Percentiles rank a stretch among this genome's conserved stretches.
Evolutionary conservation across 2,113 vertebrate species (phyloP).

Genomic region (Cygnus atratus): DNA sequence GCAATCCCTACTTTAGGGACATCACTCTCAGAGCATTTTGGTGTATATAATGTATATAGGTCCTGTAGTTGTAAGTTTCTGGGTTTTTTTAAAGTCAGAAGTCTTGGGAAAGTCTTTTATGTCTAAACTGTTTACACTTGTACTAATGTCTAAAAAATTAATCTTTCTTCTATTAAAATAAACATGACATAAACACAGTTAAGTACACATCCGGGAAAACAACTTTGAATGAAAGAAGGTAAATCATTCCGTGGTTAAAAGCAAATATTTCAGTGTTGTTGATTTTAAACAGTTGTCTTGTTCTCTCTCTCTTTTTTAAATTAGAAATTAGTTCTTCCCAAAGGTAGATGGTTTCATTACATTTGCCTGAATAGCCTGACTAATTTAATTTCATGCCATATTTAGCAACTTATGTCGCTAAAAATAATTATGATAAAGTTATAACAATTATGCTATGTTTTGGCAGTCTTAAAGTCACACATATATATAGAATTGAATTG

Average conservation of each 20-base stretch:
- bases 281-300: not conserved
- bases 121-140: not conserved
- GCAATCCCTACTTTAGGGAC: not conserved
- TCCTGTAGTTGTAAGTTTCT: not conserved
- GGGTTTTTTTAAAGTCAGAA: not conserved
- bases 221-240: not conserved
- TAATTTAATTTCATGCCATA: slow-evolving; percentile 45
- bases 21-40: not conserved
- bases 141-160: not conserved
- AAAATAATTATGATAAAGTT: not conserved
- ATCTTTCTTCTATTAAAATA: not conserved
- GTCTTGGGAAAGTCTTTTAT: not conserved
- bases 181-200: not conserved
- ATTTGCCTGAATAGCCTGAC: not conserved
- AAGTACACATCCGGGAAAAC: not conserved
- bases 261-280: not conserved
- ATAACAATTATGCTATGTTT: not conserved
- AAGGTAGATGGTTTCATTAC: not conserved
- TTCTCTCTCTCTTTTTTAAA: not conserved
- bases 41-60: not conserved
- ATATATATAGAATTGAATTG: not conserved
- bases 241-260: not conserved
- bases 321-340: not conserved
- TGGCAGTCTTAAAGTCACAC: not conserved
- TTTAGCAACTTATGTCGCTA: slow-evolving; percentile 36